Evolutionary conservation across 2,113 vertebrate genomes (phyloP).

Genomic region (Actenoides lindsayi): DNA sequence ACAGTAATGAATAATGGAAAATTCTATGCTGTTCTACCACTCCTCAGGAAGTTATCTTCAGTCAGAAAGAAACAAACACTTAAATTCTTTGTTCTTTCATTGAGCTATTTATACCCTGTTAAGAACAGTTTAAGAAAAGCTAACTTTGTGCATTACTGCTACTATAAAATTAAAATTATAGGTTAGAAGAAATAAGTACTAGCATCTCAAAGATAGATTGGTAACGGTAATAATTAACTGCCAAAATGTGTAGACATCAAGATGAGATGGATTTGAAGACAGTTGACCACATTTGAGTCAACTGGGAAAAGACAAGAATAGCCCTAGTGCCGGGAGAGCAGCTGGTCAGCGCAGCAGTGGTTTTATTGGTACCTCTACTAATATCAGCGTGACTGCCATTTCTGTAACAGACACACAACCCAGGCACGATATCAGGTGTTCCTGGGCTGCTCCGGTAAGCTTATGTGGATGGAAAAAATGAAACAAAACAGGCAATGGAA

Average conservation of each 20-base stretch:
- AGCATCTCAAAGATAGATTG: background rate
- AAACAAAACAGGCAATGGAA: background rate
- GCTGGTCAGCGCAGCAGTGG: background rate
- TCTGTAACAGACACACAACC: background rate
- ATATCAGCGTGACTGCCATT: background rate
- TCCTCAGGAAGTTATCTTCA: background rate
- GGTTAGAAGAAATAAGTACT: background rate
- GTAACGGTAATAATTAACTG: background rate
- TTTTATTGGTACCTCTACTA: background rate
- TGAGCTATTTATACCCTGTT: background rate
- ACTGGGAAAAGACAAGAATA: background rate
- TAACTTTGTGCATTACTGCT: background rate
- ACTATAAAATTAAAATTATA: background rate
- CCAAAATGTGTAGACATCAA: background rate
- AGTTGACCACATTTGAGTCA: background rate
- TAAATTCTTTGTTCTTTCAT: background rate
- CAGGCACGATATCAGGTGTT: background rate
- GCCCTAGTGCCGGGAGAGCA: background rate
- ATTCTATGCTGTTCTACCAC: background rate
- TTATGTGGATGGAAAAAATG: background rate
- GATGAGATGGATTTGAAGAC: background rate
- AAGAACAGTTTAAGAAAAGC: background rate
- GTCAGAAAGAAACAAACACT: background rate
- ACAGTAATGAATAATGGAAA: conserved; percentile 11
- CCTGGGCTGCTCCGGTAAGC: background rate